Evolutionary conservation across 2,888 invertebrate genomes (phyloP), one percentile per base, ranked within the genome.

Genomic region (Criorhina ranunculi): DNA sequence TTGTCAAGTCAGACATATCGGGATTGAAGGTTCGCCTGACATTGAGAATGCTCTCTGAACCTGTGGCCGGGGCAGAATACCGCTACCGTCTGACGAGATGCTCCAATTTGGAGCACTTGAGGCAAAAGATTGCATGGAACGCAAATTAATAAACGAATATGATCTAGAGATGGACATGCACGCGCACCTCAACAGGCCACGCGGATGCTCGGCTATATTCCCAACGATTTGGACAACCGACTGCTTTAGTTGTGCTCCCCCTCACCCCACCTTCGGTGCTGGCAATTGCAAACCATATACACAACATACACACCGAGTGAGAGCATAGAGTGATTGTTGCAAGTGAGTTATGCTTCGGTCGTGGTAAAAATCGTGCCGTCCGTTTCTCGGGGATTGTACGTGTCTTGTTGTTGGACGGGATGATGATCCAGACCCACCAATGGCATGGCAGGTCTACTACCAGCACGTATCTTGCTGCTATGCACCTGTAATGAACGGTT

Each of bases 401-500:
- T 82, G 77, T 60, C 66, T 72, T 55, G 69, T 64, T 70, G 59
- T 66, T 59, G 70, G 64, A 72, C 57, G 64, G 75, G 44, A 70
- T 70, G 73, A 73, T 79, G 35, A 31, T 12, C 19, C 46, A 35
- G 37, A 62, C 67, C 75, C 66, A 67, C 57, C 66, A 69, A 24
- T 24, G 24, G 24, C 24, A 24, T 4, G 24, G n/a, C n/a, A n/a
- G 62, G 35, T 29, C 40, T 15, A 49, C 67, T 66, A 42, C 51
- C 49, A 51, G 72, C 82, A 82, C 82, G 82, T 82, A 78, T 72
- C 60, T 82, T 70, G 82, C 69, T 82, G 82, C 59, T 82, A 77
- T 82, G 72, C 82, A 82, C 82, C 82, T 82, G 82, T 82, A 78
- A 82, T 82, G 78, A 82, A 78, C 72, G 78, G 78, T 82, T 78